These are phyloP conservation scores for Muscicapa comitata DNA, from an alignment of 2,797 vertebrate genomes.

Conservation along the genomic window DNA sequence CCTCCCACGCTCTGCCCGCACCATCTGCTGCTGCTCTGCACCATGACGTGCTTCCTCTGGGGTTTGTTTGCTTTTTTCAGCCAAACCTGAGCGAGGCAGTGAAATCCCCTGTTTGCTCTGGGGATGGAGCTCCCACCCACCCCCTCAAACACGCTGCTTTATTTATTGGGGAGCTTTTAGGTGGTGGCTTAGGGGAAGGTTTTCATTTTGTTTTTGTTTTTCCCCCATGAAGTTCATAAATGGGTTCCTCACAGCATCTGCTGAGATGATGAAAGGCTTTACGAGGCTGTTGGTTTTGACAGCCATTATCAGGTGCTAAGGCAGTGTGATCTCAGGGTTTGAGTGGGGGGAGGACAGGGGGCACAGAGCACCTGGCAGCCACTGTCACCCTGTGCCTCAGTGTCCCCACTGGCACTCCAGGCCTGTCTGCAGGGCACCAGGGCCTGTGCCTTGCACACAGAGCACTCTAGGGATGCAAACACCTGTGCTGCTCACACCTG, in stretches of 20 bases:
- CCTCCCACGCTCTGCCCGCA: neutral
- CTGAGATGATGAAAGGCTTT: neutral
- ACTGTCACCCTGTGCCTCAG: neutral
- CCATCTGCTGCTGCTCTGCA: conserved; percentile 60
- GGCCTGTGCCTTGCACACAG: neutral
- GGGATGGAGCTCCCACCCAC: neutral
- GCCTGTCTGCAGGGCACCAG: neutral
- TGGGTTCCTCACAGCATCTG: neutral
- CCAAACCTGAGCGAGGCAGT: conserved; percentile 2
- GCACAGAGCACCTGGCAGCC: neutral
- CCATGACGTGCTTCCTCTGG: conserved; percentile 60
- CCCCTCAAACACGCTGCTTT: neutral
- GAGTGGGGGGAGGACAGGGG: neutral
- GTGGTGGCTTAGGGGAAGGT: neutral
- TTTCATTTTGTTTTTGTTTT: neutral
- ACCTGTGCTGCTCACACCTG: neutral
- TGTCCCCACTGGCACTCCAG: neutral
- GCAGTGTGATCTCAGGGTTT: neutral
- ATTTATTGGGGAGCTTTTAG: neutral
- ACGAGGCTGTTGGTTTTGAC: neutral
- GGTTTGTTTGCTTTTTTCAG: conserved; percentile 41
- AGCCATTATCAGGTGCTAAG: neutral
- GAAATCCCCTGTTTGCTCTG: conserved; percentile 32
- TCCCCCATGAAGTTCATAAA: neutral
- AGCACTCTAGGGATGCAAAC: neutral